A percentile compares a stretch with the other conserved stretches of the same genome.
Evolutionary conservation across 2,888 invertebrate species (phyloP).

Genomic region (Phaedon cochleariae): DNA sequence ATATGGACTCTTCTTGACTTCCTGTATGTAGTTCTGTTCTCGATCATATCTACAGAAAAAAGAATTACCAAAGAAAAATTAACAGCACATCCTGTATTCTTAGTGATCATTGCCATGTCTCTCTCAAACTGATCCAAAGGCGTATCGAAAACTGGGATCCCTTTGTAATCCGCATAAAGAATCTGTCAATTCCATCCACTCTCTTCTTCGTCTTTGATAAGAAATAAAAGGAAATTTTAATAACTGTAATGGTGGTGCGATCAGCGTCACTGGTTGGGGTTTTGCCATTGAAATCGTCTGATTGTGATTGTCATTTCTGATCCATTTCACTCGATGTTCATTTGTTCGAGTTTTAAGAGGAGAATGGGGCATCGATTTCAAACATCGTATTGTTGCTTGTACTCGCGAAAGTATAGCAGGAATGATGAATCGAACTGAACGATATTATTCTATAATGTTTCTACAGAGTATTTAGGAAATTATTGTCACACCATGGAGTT

Average conservation of each 20-base stretch:
- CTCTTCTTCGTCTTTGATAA: constrained; percentile 29
- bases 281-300: constrained; percentile 37
- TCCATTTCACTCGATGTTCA: constrained; percentile 51
- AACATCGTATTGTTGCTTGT: constrained; percentile 21
- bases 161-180: constrained; percentile 26
- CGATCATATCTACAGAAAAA: too few species aligned
- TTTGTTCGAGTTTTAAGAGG: constrained; percentile 40
- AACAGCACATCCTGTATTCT: too few species aligned
- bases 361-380: constrained; percentile 40
- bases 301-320: constrained; percentile 50
- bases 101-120: too few species aligned
- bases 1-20: too few species aligned
- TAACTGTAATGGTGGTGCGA: constrained; percentile 48
- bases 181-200: constrained; percentile 31
- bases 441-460: too few species aligned
- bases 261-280: constrained; percentile 29
- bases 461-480: too few species aligned
- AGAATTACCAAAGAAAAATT: too few species aligned
- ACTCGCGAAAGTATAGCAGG: not conserved
- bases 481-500: too few species aligned
- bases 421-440: too few species aligned
- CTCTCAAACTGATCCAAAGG: too few species aligned
- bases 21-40: too few species aligned
- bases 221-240: constrained; percentile 47
- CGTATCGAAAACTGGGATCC: constrained; percentile 25